Base-by-base conservation (phyloP, 2,888 invertebrate species). In the Corbicula japonica region DNA sequence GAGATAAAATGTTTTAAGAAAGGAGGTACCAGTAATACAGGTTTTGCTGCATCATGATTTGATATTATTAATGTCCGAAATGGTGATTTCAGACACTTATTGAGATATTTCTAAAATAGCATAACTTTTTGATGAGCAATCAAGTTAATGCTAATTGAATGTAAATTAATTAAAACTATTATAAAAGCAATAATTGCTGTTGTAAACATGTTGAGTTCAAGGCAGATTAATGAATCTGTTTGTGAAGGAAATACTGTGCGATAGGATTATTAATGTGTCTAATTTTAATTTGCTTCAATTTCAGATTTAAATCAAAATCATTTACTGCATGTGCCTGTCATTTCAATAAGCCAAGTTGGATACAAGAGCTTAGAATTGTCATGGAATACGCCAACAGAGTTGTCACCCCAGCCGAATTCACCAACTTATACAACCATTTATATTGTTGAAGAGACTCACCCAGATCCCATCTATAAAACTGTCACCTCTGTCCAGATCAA, bases 361-460 rank as follows among this genome's bases (percentile, higher is more conserved):
- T 12, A 44, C 10, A 56, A 18, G 4, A 32, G 35, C 8, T 44
- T 83, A 1, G 74, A 76, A 58, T n/a, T 83, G 61, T 66, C 74
- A 66, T 83, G 83, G 83, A 41, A 66, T 23, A 41, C n/a, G 32
- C 66, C 74, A 23, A 21, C 32, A 6, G 12, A 46, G 26, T 23
- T 69, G 18, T 34, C 48, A 1, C 28, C 69, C 2, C 41, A 28
- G 10, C 30, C 58, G 18, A 18, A 52, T 28, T 23, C 28, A 3
- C 12, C 63, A 12, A 60, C 72, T 41, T 66, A 44, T 4, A 70
- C 75, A 10, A 77, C 62, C n/a, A 75, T 83, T 6, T 83, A 72
- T 30, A 74, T 80, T 23, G 61, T 83, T 38, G 77, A 80, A 58
- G 68, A 76, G 46, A 76, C 74, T 1, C 75, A 60, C 21, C n/a